phyloP scores from a whole-genome alignment of 2,888 invertebrate species.

The Eulithis prunata region DNA sequence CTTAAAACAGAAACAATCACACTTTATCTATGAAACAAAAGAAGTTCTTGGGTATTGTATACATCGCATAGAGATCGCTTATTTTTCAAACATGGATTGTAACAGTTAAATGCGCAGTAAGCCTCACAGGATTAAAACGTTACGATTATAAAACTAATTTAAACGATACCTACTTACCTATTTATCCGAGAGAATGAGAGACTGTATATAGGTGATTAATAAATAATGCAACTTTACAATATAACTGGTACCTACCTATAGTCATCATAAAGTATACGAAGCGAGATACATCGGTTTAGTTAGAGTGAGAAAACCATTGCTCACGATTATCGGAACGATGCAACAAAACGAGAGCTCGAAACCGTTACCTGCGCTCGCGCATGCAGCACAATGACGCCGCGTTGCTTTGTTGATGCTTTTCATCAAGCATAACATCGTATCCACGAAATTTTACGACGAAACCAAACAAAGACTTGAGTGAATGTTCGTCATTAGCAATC shows the following conservation, averaged over 20 bases:
- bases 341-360: conserved; percentile 71
- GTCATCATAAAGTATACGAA: conserved; percentile 23
- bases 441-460: conserved; percentile 50
- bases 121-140: conserved; percentile 75
- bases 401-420: conserved; percentile 48
- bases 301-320: conserved; percentile 48
- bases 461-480: conserved; percentile 32
- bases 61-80: conserved; percentile 51
- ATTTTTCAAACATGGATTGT: conserved; percentile 66
- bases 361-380: conserved; percentile 72
- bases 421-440: conserved; percentile 48
- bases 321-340: conserved; percentile 54
- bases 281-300: conserved; percentile 41
- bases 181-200: conserved; percentile 44
- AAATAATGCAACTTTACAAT: conserved; percentile 46
- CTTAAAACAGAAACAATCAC: conserved; percentile 44
- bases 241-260: background rate
- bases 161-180: conserved; percentile 36
- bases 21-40: conserved; percentile 51
- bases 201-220: conserved; percentile 59
- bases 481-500: conserved; percentile 45
- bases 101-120: conserved; percentile 78
- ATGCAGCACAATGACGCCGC: conserved; percentile 29
- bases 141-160: conserved; percentile 44
- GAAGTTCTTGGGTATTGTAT: conserved; percentile 53